Evolutionary conservation across 2,113 vertebrate species (phyloP).

Genomic region (Rhagologus leucostigma): DNA sequence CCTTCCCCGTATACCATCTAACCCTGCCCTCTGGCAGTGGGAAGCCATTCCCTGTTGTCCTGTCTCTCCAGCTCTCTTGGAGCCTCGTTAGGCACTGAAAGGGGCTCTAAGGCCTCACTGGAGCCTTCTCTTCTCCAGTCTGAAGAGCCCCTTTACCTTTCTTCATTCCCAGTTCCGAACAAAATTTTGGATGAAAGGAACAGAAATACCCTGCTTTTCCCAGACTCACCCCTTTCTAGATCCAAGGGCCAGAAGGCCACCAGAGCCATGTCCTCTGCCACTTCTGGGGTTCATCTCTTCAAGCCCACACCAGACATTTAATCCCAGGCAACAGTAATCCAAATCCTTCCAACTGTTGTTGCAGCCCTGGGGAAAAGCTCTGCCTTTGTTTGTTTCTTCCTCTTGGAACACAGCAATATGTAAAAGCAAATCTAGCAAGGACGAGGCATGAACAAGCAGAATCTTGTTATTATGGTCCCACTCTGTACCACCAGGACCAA

Average conservation of each 20-base stretch:
- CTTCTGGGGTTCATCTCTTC: not conserved
- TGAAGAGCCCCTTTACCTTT: not conserved
- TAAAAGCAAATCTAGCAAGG: not conserved
- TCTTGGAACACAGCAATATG: not conserved
- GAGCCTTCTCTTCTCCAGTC: not conserved
- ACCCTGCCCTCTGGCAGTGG: not conserved
- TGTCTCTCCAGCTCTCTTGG: not conserved
- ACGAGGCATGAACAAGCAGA: not conserved
- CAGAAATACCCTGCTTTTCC: not conserved
- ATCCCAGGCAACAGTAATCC: constrained; percentile 21
- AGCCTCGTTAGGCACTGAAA: not conserved
- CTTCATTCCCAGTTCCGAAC: not conserved
- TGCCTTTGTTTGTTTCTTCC: not conserved
- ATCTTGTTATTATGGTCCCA: not conserved
- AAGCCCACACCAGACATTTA: not conserved
- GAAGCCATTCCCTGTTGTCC: not conserved
- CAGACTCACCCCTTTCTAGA: not conserved
- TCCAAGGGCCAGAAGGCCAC: not conserved
- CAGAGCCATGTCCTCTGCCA: not conserved
- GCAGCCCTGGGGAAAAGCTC: not conserved
- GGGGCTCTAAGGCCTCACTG: not conserved
- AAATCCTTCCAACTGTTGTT: constrained; percentile 26
- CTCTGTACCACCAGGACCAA: not conserved
- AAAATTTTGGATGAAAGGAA: not conserved
- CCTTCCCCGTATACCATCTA: not conserved